A percentile compares a stretch with the other conserved stretches of the same genome.
Evolutionary conservation across 2,888 invertebrate species (phyloP).

Genomic region (Acrobasis suavella): DNA sequence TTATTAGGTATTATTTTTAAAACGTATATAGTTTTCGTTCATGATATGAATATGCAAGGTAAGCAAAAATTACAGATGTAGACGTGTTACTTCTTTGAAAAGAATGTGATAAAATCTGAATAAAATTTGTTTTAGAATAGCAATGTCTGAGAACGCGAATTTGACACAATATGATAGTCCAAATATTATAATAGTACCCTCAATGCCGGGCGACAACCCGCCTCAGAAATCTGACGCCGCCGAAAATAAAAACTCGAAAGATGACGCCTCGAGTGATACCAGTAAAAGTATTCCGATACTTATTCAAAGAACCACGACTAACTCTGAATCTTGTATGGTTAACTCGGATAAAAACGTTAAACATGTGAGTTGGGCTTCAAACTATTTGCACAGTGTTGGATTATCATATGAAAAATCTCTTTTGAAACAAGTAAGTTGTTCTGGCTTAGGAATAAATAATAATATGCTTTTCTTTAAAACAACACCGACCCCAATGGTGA

Average conservation of each 20-base stretch:
- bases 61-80: neutral
- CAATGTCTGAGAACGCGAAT: constrained; percentile 34
- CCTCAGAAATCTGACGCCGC: constrained; percentile 33
- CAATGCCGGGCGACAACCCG: constrained; percentile 29
- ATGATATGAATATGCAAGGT: neutral
- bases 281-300: constrained; percentile 14
- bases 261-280: constrained; percentile 17
- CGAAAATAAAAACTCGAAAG: neutral
- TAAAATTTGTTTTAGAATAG: constrained; percentile 20
- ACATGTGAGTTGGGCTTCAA: constrained; percentile 35
- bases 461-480: neutral
- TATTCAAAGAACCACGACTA: constrained; percentile 6
- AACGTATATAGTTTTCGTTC: neutral
- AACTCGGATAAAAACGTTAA: constrained; percentile 22
- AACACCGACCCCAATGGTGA: neutral
- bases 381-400: constrained; percentile 36
- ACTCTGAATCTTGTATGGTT: neutral
- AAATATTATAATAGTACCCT: constrained; percentile 47
- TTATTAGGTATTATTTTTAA: too few relatives aligned
- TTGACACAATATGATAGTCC: constrained; percentile 40
- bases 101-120: neutral
- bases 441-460: neutral
- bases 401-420: constrained; percentile 26
- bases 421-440: constrained; percentile 13
- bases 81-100: constrained; percentile 1